These are phyloP conservation scores for Tachina grossa DNA, from an alignment of 2,888 invertebrate genomes.

Conservation along the genomic window DNA sequence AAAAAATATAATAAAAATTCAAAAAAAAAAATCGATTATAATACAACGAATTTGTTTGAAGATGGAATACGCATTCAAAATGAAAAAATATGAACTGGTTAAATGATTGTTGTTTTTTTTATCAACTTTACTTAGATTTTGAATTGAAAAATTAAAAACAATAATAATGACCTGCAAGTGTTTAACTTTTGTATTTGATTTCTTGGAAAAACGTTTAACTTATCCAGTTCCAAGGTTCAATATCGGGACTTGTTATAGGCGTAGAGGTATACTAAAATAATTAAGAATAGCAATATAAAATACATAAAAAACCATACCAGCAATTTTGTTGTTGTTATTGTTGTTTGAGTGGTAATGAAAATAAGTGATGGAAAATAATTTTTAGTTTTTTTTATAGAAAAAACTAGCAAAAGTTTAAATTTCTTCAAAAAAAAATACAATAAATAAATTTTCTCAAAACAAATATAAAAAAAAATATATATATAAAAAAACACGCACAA, in stretches of 20 bases:
- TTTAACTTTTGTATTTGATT: slow-evolving; percentile 58
- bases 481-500: no score
- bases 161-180: slow-evolving; percentile 64
- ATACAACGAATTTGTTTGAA: slow-evolving; percentile 49
- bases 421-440: no score
- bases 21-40: slow-evolving; percentile 20
- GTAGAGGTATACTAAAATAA: slow-evolving; percentile 88
- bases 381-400: no score
- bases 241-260: slow-evolving; percentile 94
- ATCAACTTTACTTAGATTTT: slow-evolving; percentile 49
- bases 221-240: slow-evolving; percentile 95
- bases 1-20: slow-evolving; percentile 20
- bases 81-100: slow-evolving; percentile 43
- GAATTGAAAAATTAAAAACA: slow-evolving; percentile 63
- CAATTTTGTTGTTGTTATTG: background rate
- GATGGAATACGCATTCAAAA: slow-evolving; percentile 66
- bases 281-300: slow-evolving; percentile 74
- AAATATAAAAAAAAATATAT: no score
- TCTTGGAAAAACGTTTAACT: slow-evolving; percentile 81
- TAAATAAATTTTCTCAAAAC: no score
- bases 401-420: no score
- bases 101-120: slow-evolving; percentile 69
- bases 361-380: slow-evolving; percentile 1
- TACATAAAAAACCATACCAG: slow-evolving; percentile 54
- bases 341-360: slow-evolving; percentile 11